Evolutionary conservation across 2,888 invertebrate species (phyloP).

Genomic region (Calliphora vomitoria): DNA sequence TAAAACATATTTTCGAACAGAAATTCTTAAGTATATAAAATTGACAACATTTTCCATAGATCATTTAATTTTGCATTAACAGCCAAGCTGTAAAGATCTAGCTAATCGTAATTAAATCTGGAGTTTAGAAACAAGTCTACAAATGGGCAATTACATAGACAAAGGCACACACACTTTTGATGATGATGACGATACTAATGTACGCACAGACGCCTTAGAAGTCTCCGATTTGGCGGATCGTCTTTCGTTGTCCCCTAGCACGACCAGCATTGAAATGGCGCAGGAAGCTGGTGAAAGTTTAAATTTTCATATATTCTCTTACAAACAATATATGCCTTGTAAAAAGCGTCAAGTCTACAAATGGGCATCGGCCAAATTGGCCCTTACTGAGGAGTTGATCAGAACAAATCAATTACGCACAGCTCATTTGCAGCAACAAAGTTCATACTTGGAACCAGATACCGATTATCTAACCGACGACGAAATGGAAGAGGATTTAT

Average conservation of each 20-base stretch:
- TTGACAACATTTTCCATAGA: not conserved
- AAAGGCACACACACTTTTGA: constrained; percentile 45
- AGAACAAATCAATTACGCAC: constrained; percentile 49
- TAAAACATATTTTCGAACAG: not conserved
- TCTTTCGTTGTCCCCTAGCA: constrained; percentile 14
- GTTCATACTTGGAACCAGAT: constrained; percentile 50
- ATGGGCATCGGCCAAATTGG: constrained; percentile 78
- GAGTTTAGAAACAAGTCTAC: no score
- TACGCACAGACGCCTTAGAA: constrained; percentile 15
- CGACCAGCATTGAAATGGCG: constrained; percentile 27
- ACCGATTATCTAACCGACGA: constrained; percentile 74
- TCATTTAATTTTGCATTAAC: constrained; percentile 16
- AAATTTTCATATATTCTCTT: constrained; percentile 76
- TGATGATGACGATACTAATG: constrained; percentile 23
- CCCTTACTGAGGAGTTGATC: constrained; percentile 79
- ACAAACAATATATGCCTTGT: constrained; percentile 76
- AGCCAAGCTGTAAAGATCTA: constrained; percentile 49
- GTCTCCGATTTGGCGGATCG: not conserved
- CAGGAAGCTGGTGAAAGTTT: constrained; percentile 68
- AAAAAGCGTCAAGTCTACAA: constrained; percentile 77
- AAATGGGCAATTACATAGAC: constrained; percentile 59
- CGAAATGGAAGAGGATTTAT: constrained; percentile 68
- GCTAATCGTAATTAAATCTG: not conserved
- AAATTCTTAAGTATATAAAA: not conserved
- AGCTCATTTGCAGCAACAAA: not conserved